Evolutionary conservation across 2,797 vertebrate genomes (phyloP).

Genomic region (Novumbra hubbsi): DNA sequence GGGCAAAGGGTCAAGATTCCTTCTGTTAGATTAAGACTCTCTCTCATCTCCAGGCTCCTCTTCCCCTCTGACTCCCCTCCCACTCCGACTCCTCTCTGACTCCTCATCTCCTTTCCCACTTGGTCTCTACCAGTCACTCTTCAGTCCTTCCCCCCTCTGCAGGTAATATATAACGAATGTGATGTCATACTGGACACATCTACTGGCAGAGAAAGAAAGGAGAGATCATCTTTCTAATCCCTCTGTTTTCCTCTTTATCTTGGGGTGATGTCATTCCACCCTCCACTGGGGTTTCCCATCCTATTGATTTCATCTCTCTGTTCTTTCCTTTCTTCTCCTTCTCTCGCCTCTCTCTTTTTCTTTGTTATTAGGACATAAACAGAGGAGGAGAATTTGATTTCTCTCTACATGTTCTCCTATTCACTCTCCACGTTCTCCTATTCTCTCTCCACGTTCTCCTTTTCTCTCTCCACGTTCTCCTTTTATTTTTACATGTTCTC

Average conservation of each 20-base stretch:
- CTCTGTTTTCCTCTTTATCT: background rate
- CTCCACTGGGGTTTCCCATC: slow-evolving; percentile 7
- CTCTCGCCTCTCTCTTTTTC: too few species aligned
- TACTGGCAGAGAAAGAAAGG: background rate
- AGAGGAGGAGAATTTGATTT: too few species aligned
- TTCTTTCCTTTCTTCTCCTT: too few species aligned
- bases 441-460: too few species aligned
- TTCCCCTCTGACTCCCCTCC: slow-evolving; percentile 17
- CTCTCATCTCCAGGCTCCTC: slow-evolving; percentile 14
- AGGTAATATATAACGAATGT: background rate
- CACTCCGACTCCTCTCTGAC: background rate
- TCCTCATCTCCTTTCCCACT: background rate
- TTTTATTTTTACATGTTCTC: too few species aligned
- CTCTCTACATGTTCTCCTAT: too few species aligned
- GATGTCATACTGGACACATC: background rate
- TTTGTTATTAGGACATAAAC: too few species aligned
- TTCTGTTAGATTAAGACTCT: background rate
- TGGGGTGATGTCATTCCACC: background rate
- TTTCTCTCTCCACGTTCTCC: too few species aligned
- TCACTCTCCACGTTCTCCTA: too few species aligned
- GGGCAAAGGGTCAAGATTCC: background rate
- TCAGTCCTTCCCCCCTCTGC: background rate
- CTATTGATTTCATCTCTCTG: background rate
- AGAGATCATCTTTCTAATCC: background rate
- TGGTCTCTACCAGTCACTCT: background rate